A percentile compares a stretch with the other conserved stretches of the same genome.
Evolutionary conservation across 1,140 invertebrate species (phyloP).

Genomic region (Orussus abietinus): DNA sequence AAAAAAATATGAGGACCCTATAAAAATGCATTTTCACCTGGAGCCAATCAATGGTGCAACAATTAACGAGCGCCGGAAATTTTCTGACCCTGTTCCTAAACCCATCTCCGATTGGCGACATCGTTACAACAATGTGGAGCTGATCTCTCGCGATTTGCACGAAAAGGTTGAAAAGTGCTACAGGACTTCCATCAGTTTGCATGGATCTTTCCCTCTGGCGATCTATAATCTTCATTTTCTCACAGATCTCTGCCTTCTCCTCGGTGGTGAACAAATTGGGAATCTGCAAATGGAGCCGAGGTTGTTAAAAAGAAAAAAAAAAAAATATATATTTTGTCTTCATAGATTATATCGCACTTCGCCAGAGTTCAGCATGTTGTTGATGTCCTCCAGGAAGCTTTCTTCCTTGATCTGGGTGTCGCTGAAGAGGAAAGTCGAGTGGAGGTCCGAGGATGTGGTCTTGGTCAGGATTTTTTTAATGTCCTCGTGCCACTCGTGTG

Average conservation of each 20-base stretch:
- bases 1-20: conserved; percentile 7
- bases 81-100: conserved; percentile 85
- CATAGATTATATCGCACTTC: conserved; percentile 80
- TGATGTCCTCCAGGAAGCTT: conserved; percentile 89
- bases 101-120: conserved; percentile 86
- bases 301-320: conserved; percentile 7
- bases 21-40: conserved; percentile 61
- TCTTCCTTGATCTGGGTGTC: conserved; percentile 93
- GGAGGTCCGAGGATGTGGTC: conserved; percentile 77
- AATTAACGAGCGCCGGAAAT: conserved; percentile 93
- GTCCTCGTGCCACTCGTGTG: conserved; percentile 87
- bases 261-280: conserved; percentile 87
- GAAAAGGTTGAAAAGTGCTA: conserved; percentile 92
- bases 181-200: conserved; percentile 88
- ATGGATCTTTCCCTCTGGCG: conserved; percentile 83
- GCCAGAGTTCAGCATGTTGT: conserved; percentile 89
- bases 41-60: conserved; percentile 97
- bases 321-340: conserved; percentile 69
- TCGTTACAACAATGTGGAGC: conserved; percentile 86
- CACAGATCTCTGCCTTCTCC: conserved; percentile 89
- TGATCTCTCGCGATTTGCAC: conserved; percentile 86
- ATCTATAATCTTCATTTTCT: conserved; percentile 91
- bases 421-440: conserved; percentile 88
- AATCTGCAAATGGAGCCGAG: conserved; percentile 45
- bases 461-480: conserved; percentile 77